These are phyloP conservation scores for Gambusia affinis DNA, from an alignment of 2,113 vertebrate genomes.

Conservation along the genomic window DNA sequence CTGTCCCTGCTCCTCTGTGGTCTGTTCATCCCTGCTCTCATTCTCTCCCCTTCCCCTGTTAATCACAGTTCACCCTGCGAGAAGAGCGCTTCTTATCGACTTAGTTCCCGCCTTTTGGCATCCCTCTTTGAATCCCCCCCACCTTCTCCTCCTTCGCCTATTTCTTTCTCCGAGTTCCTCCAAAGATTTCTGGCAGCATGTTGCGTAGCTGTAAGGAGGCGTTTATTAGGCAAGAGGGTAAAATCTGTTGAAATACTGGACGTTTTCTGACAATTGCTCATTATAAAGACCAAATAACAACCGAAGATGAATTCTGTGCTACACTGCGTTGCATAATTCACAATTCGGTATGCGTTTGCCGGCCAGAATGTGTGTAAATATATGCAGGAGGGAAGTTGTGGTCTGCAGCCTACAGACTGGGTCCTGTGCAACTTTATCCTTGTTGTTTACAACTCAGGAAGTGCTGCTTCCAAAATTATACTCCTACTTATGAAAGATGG, in stretches of 20 bases:
- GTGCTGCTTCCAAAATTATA: background rate
- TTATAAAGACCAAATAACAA: background rate
- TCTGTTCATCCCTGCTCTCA: constrained; percentile 20
- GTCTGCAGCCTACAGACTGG: background rate
- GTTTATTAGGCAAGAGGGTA: background rate
- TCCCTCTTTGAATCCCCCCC: background rate
- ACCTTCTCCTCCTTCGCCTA: background rate
- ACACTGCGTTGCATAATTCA: too few relatives aligned
- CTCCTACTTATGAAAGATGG: background rate
- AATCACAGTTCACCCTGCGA: constrained; percentile 26
- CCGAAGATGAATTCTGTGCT: too few relatives aligned
- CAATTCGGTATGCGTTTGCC: too few relatives aligned
- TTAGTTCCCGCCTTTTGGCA: constrained; percentile 13
- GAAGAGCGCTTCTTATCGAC: constrained; percentile 23
- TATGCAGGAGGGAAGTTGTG: background rate
- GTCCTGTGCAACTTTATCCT: background rate
- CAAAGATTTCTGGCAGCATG: background rate
- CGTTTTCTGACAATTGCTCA: background rate
- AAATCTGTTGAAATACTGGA: background rate
- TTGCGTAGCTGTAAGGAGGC: constrained; percentile 29
- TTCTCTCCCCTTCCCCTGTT: constrained; percentile 5
- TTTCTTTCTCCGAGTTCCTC: constrained; percentile 9
- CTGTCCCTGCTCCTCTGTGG: constrained; percentile 45
- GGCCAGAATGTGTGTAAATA: too few relatives aligned
- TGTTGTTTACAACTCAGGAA: background rate